phyloP scores from a whole-genome alignment of 64 coral and sea anemone genomes.

The Cladopsammia gracilis region DNA sequence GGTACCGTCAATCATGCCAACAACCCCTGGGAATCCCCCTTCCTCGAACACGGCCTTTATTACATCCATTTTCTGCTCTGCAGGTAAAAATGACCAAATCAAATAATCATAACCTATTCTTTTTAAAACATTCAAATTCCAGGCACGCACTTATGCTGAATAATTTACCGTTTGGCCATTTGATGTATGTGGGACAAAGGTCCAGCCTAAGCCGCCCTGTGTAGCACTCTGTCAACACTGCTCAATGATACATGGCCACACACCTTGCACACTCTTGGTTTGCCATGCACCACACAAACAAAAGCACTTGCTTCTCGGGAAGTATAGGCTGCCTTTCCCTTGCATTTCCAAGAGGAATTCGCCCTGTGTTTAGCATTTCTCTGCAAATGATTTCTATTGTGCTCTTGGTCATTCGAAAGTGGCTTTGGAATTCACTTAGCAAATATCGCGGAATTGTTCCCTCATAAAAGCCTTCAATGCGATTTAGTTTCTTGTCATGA shows the following conservation, averaged over 20 bases:
- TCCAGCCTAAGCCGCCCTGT: conserved; percentile 3
- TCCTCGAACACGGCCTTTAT: not conserved
- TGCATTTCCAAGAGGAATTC: not conserved
- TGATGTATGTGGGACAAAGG: conserved; percentile 13
- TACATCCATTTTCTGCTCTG: not conserved
- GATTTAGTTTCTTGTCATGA: conserved; percentile 39
- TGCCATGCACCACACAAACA: conserved; percentile 47
- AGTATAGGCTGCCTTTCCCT: conserved; percentile 27
- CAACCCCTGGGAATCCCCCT: conserved; percentile 32
- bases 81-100: not conserved
- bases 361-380: conserved; percentile 59
- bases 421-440: conserved; percentile 28
- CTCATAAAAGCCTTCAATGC: conserved; percentile 30
- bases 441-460: conserved; percentile 1
- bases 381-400: conserved; percentile 57
- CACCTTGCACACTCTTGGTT: conserved; percentile 44
- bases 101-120: not conserved
- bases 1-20: conserved; percentile 27
- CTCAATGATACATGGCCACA: conserved; percentile 50
- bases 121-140: not conserved
- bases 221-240: conserved; percentile 42
- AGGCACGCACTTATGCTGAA: not conserved
- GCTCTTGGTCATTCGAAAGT: conserved; percentile 46
- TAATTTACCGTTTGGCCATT: conserved; percentile 59
- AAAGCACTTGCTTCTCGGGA: conserved; percentile 48